Evolutionary conservation across 2,113 vertebrate genomes (phyloP).

Genomic region (Colossoma macropomum): DNA sequence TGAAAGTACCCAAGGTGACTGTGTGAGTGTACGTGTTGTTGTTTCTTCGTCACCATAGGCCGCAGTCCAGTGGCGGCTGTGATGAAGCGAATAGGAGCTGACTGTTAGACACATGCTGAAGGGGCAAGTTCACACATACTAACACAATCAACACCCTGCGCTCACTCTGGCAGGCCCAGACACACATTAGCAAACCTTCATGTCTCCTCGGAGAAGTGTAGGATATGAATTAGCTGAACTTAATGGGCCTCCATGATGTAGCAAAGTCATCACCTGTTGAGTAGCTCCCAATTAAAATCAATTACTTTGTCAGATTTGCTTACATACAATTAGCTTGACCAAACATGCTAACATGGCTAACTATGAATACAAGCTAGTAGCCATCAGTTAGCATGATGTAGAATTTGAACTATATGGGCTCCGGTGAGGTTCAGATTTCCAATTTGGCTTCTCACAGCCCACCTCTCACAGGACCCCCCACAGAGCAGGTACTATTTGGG

Average conservation of each 20-base stretch:
- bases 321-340: too few species aligned
- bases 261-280: neutral
- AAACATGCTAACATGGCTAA: too few species aligned
- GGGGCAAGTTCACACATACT: conserved; percentile 63
- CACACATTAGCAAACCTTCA: conserved; percentile 48
- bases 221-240: neutral
- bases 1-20: neutral
- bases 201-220: neutral
- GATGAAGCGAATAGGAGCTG: conserved; percentile 66
- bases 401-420: too few species aligned
- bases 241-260: neutral
- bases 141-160: conserved; percentile 61
- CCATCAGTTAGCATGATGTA: too few species aligned
- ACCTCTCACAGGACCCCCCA: too few species aligned
- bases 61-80: conserved; percentile 27
- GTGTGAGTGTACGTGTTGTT: neutral
- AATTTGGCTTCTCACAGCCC: too few species aligned
- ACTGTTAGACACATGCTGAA: conserved; percentile 70
- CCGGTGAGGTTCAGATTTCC: too few species aligned
- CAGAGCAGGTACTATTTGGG: too few species aligned
- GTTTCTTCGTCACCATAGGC: conserved; percentile 11
- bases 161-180: neutral
- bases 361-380: too few species aligned
- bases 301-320: neutral
- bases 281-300: neutral